These are phyloP conservation scores for Riparia riparia DNA, from an alignment of 2,113 vertebrate genomes.

Conservation along the genomic window DNA sequence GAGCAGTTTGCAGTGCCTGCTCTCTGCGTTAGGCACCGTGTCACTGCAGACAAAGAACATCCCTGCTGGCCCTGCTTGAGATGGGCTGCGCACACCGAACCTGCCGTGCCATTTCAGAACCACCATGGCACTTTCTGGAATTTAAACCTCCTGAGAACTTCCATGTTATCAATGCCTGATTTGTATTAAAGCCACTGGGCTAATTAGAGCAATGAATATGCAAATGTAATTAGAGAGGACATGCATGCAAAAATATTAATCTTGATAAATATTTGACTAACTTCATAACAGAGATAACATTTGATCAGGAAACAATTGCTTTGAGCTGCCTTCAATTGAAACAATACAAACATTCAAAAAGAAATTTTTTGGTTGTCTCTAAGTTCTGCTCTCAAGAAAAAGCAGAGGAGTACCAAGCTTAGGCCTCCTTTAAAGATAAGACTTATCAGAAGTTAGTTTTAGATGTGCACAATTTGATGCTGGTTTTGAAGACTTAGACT, in stretches of 20 bases:
- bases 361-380: not conserved
- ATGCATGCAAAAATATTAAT: not conserved
- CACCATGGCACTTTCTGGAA: not conserved
- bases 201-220: slow-evolving; percentile 24
- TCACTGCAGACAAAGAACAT: not conserved
- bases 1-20: not conserved
- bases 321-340: not conserved
- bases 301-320: slow-evolving; percentile 25
- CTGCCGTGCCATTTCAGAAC: not conserved
- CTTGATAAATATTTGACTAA: slow-evolving; percentile 40
- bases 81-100: not conserved
- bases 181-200: not conserved
- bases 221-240: slow-evolving; percentile 38
- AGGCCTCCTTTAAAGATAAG: not conserved
- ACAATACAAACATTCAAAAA: not conserved
- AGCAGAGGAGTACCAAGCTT: not conserved
- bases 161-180: not conserved
- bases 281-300: slow-evolving; percentile 1
- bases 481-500: not conserved
- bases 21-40: not conserved
- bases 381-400: not conserved
- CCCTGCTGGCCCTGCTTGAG: not conserved
- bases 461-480: not conserved
- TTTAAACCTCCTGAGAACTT: not conserved
- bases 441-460: not conserved